Conservation (phyloP, 2,888 invertebrate genomes). For the Phragmatobia fuliginosa region DNA sequence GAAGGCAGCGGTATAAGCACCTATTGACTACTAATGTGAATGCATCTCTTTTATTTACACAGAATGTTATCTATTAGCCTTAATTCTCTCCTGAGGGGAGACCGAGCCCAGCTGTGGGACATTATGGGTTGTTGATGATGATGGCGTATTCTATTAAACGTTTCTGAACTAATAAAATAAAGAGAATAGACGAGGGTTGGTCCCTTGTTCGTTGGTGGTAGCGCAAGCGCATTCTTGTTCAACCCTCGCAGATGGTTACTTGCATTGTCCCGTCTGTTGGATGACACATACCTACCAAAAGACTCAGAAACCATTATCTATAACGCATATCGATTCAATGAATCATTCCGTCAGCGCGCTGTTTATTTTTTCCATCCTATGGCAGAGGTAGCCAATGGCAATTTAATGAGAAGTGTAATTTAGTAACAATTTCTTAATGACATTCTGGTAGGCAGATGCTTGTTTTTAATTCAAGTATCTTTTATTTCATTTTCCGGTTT, state of each 20-base stretch:
- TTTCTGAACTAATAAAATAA: too few species aligned
- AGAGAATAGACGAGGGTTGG: not conserved
- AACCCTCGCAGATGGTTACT: slow-evolving; percentile 69
- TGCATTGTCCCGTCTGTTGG: slow-evolving; percentile 70
- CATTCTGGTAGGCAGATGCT: not conserved
- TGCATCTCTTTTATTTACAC: not conserved
- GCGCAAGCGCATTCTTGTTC: slow-evolving; percentile 63
- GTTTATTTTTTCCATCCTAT: slow-evolving; percentile 50
- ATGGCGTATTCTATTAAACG: too few species aligned
- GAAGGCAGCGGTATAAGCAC: too few species aligned
- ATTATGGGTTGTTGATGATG: too few species aligned
- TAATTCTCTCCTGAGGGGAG: too few species aligned
- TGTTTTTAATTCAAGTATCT: slow-evolving; percentile 17
- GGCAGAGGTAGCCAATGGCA: slow-evolving; percentile 18
- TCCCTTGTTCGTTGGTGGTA: not conserved
- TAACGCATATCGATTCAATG: slow-evolving; percentile 40
- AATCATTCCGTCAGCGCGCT: slow-evolving; percentile 39
- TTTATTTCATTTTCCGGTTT: slow-evolving; percentile 60
- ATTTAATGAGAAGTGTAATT: slow-evolving; percentile 2
- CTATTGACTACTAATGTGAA: too few species aligned
- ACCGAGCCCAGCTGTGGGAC: too few species aligned
- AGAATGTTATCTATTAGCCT: not conserved
- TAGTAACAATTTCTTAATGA: not conserved
- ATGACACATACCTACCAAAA: slow-evolving; percentile 59
- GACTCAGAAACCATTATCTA: slow-evolving; percentile 30